Percentiles rank a stretch among this genome's conserved stretches.
Conservation (phyloP, 1,140 invertebrate genomes). For the Thaumetopoea pityocampa region DNA sequence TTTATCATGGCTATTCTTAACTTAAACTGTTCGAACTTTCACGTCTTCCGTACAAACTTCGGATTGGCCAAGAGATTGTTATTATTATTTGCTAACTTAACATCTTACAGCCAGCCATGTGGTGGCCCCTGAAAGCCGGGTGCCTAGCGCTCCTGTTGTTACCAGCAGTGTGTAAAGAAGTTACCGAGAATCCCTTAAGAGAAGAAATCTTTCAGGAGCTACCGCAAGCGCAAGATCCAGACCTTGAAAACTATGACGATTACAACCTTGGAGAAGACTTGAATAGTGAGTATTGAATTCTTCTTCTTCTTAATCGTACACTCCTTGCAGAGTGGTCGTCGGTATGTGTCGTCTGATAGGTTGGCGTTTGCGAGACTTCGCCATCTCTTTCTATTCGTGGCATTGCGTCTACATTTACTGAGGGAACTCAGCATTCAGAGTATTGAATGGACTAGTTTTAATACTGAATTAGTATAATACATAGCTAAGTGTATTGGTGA, state of each 20-base stretch:
- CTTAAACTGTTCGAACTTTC: too few species aligned
- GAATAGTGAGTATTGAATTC: slow-evolving; percentile 38
- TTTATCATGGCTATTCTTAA: too few species aligned
- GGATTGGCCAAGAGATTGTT: too few species aligned
- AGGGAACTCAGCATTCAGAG: too few species aligned
- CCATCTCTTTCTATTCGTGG: too few species aligned
- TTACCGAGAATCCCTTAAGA: slow-evolving; percentile 22
- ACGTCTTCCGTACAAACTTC: too few species aligned
- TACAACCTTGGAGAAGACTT: slow-evolving; percentile 57
- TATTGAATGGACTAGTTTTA: too few species aligned
- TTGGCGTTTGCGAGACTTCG: too few species aligned
- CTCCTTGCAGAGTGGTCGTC: background rate
- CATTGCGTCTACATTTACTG: too few species aligned
- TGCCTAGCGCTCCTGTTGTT: slow-evolving; percentile 43
- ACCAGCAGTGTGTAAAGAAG: slow-evolving; percentile 41
- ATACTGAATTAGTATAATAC: too few species aligned
- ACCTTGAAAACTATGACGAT: slow-evolving; percentile 53
- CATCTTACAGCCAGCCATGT: slow-evolving; percentile 31
- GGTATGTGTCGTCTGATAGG: background rate
- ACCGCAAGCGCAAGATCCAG: slow-evolving; percentile 51
- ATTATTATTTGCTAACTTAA: too few species aligned
- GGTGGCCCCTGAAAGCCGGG: slow-evolving; percentile 34
- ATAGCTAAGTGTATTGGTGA: too few species aligned
- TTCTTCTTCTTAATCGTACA: background rate
- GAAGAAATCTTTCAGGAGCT: slow-evolving; percentile 31